These are phyloP conservation scores for Chloropsis hardwickii DNA, from an alignment of 2,113 vertebrate species.

Conservation along the genomic window DNA sequence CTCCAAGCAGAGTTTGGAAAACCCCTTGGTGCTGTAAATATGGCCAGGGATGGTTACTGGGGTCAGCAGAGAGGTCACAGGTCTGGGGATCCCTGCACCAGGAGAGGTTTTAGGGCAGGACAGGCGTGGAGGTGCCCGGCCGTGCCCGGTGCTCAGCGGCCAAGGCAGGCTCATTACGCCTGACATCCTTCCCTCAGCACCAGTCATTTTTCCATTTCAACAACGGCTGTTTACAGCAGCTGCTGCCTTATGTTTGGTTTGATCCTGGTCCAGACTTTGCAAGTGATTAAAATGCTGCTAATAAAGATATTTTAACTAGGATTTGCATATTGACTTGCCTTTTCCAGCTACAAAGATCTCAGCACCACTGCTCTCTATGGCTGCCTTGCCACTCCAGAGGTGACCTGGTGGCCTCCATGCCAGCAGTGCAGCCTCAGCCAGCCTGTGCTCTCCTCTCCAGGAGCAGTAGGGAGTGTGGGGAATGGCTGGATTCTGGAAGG, in stretches of 20 bases:
- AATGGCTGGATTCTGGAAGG: background rate
- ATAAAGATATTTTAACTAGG: conserved; percentile 62
- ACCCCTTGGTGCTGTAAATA: too few relatives aligned
- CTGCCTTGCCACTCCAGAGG: background rate
- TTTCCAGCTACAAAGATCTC: conserved; percentile 54
- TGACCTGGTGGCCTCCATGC: background rate
- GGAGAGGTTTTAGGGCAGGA: background rate
- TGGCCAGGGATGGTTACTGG: fast-evolving
- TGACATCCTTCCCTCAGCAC: conserved; percentile 39
- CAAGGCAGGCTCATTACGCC: background rate
- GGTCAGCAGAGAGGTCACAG: fast-evolving
- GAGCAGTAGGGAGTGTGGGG: background rate
- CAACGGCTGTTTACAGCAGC: conserved; percentile 63
- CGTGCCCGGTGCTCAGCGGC: background rate
- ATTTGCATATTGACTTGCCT: conserved; percentile 58
- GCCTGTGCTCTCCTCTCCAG: background rate
- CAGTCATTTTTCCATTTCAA: conserved; percentile 59
- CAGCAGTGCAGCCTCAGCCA: fast-evolving
- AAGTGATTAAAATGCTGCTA: conserved; percentile 68
- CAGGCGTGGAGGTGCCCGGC: fast-evolving
- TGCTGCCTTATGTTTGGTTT: conserved; percentile 62
- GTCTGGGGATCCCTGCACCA: fast-evolving
- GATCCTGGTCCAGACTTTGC: conserved; percentile 52
- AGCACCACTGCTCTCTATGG: background rate
- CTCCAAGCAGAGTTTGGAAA: background rate